Evolutionary conservation across 2,113 vertebrate species (phyloP), one percentile per base, ranked within the genome.

Genomic region (Scolopax mira): DNA sequence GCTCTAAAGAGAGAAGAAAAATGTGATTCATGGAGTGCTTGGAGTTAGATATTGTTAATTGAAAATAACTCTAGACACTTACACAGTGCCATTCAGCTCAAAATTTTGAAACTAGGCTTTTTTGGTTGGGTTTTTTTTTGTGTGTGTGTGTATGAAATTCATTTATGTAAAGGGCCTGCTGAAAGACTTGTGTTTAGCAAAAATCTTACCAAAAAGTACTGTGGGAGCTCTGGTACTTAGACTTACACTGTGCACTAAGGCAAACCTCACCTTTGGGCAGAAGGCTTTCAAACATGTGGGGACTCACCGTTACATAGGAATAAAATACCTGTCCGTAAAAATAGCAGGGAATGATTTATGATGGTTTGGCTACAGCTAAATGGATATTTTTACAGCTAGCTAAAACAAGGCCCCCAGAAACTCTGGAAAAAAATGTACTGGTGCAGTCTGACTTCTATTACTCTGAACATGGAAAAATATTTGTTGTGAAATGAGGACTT

Each of bases 1-100:
- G 54, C 79, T 96, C 69, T 95, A 86, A 97, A 97, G 80, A 93
- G 44, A 91, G 64, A 96, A 89, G 88, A 92, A 95, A 93, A 89
- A 88, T 93, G 65, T 88, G 88, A 97, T 94, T 94, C 90, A 79
- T 67, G 42, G 70, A 91, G 61, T 85, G 41, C 78, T 85, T 86
- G 60, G 82, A 95, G 93, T 95, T 94, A 88, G 83, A 75, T 86
- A 74, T 18, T 74, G 87, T 88, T 94, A 93, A 94, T 91, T 95
- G 85, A 94, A 93, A 95, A 97, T 65, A 94, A 69, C 82, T 51
- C 35, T 57, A 83, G 64, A 93, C 91, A 88, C 57, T 83, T 92
- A 79, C 77, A 94, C 23, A 77, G 70, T 42, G 14, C 58, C 88
- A 96, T 94, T 94, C 84, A 79, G 70, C 58, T 90, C 31, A 81